Conservation (phyloP, 2,888 invertebrate genomes). For the Polyploca ridens region DNA sequence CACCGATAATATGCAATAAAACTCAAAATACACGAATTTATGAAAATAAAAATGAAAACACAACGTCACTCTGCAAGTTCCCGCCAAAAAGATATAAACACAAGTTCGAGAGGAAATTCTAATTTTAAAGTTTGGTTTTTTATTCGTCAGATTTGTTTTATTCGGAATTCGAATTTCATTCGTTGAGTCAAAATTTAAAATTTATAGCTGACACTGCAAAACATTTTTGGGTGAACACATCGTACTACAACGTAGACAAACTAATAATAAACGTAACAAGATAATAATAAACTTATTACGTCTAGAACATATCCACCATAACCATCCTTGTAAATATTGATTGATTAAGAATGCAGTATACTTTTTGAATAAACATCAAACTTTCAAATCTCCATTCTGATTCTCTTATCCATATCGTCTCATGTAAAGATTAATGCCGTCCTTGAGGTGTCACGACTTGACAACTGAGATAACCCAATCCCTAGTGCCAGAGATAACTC, state of each 20-base stretch:
- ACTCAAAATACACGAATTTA: too few species aligned
- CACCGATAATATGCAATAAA: too few species aligned
- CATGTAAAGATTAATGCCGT: slow-evolving; percentile 49
- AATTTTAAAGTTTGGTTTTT: background rate
- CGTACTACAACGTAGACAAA: too few species aligned
- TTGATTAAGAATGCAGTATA: background rate
- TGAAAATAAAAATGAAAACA: too few species aligned
- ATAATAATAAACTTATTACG: too few species aligned
- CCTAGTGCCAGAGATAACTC: slow-evolving; percentile 52
- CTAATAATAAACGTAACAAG: too few species aligned
- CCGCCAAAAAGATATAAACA: too few species aligned
- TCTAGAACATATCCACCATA: too few species aligned
- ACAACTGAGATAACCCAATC: slow-evolving; percentile 64
- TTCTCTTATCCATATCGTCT: slow-evolving; percentile 19
- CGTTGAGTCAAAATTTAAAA: background rate
- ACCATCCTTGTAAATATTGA: slow-evolving; percentile 1
- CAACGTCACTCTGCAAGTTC: too few species aligned
- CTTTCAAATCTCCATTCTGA: slow-evolving; percentile 1
- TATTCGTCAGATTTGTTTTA: background rate
- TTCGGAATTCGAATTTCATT: background rate
- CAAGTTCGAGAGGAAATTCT: too few species aligned
- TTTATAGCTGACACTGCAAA: background rate
- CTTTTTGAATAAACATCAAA: background rate
- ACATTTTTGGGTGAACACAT: background rate
- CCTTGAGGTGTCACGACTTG: slow-evolving; percentile 60